Conservation (phyloP, 2,888 invertebrate genomes). For the Arenicola marina region DNA sequence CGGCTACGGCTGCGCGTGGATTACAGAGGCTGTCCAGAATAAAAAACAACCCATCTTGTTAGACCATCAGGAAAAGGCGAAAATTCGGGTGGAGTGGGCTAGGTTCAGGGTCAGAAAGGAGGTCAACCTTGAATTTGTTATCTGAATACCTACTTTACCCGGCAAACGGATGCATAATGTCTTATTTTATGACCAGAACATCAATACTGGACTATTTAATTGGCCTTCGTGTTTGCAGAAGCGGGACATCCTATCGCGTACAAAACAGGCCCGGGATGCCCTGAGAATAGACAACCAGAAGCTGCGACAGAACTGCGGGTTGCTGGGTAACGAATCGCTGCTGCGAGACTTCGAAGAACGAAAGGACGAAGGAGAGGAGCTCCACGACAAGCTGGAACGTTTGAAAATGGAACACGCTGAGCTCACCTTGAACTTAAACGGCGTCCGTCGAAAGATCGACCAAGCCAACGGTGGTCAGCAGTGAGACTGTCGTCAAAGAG, state of each 20-base stretch:
- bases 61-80: no score
- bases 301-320: constrained; percentile 63
- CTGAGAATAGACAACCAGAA: constrained; percentile 61
- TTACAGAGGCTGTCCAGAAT: no score
- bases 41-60: no score
- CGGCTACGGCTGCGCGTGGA: no score
- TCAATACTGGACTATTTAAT: no score
- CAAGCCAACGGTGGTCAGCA: constrained; percentile 40
- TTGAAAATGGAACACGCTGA: constrained; percentile 57
- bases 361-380: constrained; percentile 52
- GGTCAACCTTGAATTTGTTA: no score
- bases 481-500: background rate
- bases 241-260: constrained; percentile 57
- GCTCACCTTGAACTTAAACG: constrained; percentile 53
- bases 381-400: constrained; percentile 47
- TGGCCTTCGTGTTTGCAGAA: constrained; percentile 51
- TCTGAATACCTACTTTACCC: no score
- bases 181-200: no score
- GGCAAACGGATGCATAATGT: no score
- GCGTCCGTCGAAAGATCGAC: constrained; percentile 57
- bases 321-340: constrained; percentile 64
- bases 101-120: no score
- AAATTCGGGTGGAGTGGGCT: no score
- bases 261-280: constrained; percentile 62
- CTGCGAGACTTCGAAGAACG: constrained; percentile 64